Evolutionary conservation across 2,888 invertebrate genomes (phyloP).

Genomic region (Volucella bombylans): DNA sequence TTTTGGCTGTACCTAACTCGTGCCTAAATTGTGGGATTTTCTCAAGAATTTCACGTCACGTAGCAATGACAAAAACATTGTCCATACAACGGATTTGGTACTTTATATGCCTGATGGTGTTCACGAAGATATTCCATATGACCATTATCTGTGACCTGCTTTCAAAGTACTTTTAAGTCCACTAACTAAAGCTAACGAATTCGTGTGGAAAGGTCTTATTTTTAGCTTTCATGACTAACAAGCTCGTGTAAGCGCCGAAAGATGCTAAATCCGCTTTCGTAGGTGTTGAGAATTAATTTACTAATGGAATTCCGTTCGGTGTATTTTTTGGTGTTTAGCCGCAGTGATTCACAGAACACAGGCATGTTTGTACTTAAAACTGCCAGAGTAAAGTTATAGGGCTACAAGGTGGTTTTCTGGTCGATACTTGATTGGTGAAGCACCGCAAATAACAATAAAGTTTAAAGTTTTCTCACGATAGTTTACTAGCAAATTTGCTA

Average conservation of each 20-base stretch:
- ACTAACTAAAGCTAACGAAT: neutral
- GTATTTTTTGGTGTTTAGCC: neutral
- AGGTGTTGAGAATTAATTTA: conserved; percentile 5
- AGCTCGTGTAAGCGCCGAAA: conserved; percentile 27
- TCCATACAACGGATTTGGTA: neutral
- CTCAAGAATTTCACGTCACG: conserved; percentile 13
- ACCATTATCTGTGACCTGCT: conserved; percentile 3
- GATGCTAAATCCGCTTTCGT: conserved; percentile 39
- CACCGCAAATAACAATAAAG: conserved; percentile 7
- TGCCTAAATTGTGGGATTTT: conserved; percentile 3
- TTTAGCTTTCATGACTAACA: conserved; percentile 26
- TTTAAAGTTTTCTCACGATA: conserved; percentile 1
- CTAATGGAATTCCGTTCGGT: conserved; percentile 10
- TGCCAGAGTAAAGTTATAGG: conserved; percentile 3
- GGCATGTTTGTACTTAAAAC: too few species aligned
- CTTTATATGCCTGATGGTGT: neutral
- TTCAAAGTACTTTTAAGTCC: neutral
- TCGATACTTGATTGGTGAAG: neutral
- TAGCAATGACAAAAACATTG: conserved; percentile 1
- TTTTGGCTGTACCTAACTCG: neutral
- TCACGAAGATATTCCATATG: neutral
- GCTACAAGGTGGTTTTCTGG: conserved; percentile 1
- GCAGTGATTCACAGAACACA: neutral
- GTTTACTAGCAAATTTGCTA: neutral
- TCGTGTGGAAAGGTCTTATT: conserved; percentile 2